These are phyloP conservation scores for Colostygia pectinataria DNA, from an alignment of 2,888 invertebrate species.

Conservation along the genomic window DNA sequence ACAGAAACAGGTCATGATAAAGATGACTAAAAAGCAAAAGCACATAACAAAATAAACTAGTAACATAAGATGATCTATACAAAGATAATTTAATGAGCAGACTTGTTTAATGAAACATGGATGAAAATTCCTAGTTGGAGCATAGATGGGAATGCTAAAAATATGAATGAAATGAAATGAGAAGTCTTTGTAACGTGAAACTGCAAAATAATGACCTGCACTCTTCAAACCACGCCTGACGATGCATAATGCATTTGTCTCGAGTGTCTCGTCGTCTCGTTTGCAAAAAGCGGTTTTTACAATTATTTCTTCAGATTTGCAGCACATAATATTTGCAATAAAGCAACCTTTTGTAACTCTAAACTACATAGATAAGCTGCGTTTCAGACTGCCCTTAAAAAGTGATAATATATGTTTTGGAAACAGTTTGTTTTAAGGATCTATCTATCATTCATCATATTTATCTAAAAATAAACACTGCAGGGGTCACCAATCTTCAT, in stretches of 20 bases:
- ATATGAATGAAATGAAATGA: constrained; percentile 14
- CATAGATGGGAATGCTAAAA: constrained; percentile 19
- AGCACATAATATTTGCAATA: not conserved
- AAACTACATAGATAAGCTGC: too few relatives aligned
- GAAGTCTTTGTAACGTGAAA: constrained; percentile 9
- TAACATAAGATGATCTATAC: too few relatives aligned
- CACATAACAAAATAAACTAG: too few relatives aligned
- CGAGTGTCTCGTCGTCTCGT: constrained; percentile 1
- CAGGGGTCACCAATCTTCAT: constrained; percentile 35
- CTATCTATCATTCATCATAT: constrained; percentile 15
- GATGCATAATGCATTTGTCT: constrained; percentile 25
- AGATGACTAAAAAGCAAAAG: too few relatives aligned
- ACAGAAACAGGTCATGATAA: too few relatives aligned
- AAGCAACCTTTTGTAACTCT: not conserved
- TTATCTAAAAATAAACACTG: constrained; percentile 27
- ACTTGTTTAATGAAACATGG: constrained; percentile 4
- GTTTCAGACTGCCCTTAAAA: too few relatives aligned
- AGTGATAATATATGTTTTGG: not conserved
- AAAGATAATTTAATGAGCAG: not conserved
- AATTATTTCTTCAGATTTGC: not conserved
- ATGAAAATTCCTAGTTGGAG: constrained; percentile 12
- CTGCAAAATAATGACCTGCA: constrained; percentile 24
- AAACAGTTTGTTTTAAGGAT: constrained; percentile 4
- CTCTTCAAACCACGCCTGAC: constrained; percentile 19
- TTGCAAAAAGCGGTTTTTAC: constrained; percentile 1